phyloP scores from a whole-genome alignment of 1,140 invertebrate genomes.

The Armadillidium nasatum region DNA sequence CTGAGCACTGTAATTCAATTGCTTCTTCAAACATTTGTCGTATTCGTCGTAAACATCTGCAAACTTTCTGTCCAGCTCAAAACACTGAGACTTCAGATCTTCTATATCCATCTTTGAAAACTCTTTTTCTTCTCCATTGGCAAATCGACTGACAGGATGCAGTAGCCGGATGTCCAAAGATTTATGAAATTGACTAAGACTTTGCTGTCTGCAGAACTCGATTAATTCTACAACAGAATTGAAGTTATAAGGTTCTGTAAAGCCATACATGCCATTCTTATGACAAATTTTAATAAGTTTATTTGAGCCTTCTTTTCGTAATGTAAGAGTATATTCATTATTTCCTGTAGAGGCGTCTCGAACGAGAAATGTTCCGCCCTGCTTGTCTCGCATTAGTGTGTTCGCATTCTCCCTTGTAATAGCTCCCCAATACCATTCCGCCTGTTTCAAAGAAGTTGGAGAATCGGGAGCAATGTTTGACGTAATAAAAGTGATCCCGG shows the following conservation, averaged over 20 bases:
- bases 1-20: constrained; percentile 65
- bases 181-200: constrained; percentile 86
- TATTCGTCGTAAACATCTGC: constrained; percentile 65
- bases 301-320: constrained; percentile 88
- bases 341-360: constrained; percentile 88
- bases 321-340: constrained; percentile 84
- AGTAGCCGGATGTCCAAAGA: constrained; percentile 83
- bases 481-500: neutral
- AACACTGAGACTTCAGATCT: constrained; percentile 65
- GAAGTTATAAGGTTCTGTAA: constrained; percentile 84
- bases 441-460: constrained; percentile 57
- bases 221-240: constrained; percentile 88
- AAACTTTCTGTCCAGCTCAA: constrained; percentile 68
- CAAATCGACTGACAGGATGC: constrained; percentile 63
- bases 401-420: constrained; percentile 85
- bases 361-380: constrained; percentile 93
- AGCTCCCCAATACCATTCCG: constrained; percentile 89
- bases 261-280: constrained; percentile 83
- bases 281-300: constrained; percentile 95
- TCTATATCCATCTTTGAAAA: constrained; percentile 57
- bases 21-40: constrained; percentile 69
- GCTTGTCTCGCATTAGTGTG: constrained; percentile 80
- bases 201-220: constrained; percentile 76
- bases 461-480: constrained; percentile 1
- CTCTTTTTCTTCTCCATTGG: constrained; percentile 31